These are phyloP conservation scores for Palythoa grandis DNA, from an alignment of 92 coral and sea anemone genomes.

Conservation along the genomic window DNA sequence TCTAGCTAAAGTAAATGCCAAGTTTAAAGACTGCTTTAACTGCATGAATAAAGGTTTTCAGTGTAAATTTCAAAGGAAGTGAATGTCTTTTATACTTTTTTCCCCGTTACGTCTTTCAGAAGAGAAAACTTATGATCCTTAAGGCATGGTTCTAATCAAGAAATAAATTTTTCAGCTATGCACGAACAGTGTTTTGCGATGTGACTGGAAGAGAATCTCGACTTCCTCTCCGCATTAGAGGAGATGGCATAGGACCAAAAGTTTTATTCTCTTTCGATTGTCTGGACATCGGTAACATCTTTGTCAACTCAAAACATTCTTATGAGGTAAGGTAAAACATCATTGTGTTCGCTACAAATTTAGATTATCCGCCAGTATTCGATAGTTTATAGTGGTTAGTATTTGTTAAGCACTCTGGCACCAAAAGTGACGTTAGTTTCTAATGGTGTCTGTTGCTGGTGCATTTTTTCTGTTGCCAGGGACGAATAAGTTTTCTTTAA, in stretches of 20 bases:
- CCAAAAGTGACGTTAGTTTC: too few relatives aligned
- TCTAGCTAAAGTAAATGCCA: too few relatives aligned
- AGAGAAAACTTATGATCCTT: background rate
- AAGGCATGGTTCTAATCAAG: background rate
- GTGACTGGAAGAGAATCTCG: constrained; percentile 96
- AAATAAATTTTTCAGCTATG: constrained; percentile 69
- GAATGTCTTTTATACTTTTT: background rate
- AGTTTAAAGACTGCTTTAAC: too few relatives aligned
- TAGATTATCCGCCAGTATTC: too few relatives aligned
- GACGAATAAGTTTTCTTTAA: too few relatives aligned
- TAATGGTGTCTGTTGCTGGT: too few relatives aligned
- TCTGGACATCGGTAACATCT: constrained; percentile 95
- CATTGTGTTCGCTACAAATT: background rate
- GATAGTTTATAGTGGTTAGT: too few relatives aligned
- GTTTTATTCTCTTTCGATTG: constrained; percentile 89
- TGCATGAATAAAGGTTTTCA: too few relatives aligned
- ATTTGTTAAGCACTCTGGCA: too few relatives aligned
- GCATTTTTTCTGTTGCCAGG: too few relatives aligned
- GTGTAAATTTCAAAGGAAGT: background rate
- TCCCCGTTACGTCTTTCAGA: background rate
- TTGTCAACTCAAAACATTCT: constrained; percentile 94
- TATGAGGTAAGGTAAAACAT: constrained; percentile 83
- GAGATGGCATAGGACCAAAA: constrained; percentile 94
- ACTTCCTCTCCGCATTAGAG: constrained; percentile 91
- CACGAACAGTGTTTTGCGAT: constrained; percentile 94